Evolutionary conservation across 1,140 invertebrate genomes (phyloP), one percentile per base, ranked within the genome.

Genomic region (Ostrea edulis): DNA sequence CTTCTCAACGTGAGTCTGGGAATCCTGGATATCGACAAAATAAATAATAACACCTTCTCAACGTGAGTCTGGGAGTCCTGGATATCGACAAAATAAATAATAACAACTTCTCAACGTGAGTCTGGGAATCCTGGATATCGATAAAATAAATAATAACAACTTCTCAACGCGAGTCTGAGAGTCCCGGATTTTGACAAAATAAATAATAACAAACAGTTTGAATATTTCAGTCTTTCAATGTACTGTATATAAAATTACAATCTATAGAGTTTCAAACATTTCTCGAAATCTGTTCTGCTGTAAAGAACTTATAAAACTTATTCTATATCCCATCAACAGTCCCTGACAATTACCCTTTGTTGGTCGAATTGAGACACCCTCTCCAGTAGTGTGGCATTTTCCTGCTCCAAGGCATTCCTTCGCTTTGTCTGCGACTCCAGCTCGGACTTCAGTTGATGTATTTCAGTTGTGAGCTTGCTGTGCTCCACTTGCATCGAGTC

Each of bases 301-400:
- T 25, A 12, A 29, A 86, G 53, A 86, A 68, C 44, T 44, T 44
- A 44, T 5, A 2, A 44, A 44, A 44, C 7, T 44, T 17, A 17
- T 0, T 86, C 20, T 44, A 65, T 22, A 20, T 29, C 9, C 17
- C 25, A 2, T 9, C 14, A 29, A 29, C 25, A 81, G 12, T 17
- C 1, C 25, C 8, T 29, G 71, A 20, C 14, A 81, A 65, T 62
- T 77, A 93, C 94, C 92, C 93, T 92, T 44, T 93, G 92, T 14
- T 93, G 91, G 87, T 94, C 92, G 77, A 92, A 91, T 20, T 90
- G 87, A 53, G 91, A 87, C 0, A 94, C 25, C 55, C 93, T 88
- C 84, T 94, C 92, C 29, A 93, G 90, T 9, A 94, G 88, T 22
- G 91, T 89, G 14, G 90, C 89, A 86, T 94, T 94, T 55, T 94